Percentiles rank a stretch among this genome's conserved stretches.
Evolutionary conservation across 2,888 invertebrate genomes (phyloP).

Genomic region (Spatulosminthurus flaviceps): DNA sequence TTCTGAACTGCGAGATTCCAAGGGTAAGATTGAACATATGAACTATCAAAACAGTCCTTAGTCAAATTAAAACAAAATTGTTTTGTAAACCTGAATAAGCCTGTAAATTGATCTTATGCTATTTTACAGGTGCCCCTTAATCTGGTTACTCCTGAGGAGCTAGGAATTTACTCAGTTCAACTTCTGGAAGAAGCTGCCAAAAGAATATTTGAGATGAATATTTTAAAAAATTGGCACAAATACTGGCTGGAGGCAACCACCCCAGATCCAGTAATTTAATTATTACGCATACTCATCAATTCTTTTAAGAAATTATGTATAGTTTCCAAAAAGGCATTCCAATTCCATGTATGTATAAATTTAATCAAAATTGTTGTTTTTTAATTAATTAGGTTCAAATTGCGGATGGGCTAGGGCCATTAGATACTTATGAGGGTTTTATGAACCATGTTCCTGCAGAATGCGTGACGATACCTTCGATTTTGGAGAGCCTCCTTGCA

Average conservation of each 20-base stretch:
- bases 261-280: slow-evolving; percentile 13
- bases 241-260: slow-evolving; percentile 40
- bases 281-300: too few species aligned
- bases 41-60: too few species aligned
- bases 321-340: too few species aligned
- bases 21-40: slow-evolving; percentile 3
- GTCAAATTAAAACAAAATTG: too few species aligned
- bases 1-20: slow-evolving; percentile 56
- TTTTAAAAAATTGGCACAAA: slow-evolving; percentile 56
- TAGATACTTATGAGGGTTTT: slow-evolving; percentile 53
- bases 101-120: too few species aligned
- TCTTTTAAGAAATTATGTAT: too few species aligned
- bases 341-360: too few species aligned
- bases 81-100: too few species aligned
- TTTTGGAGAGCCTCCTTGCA: slow-evolving; percentile 59
- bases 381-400: background rate
- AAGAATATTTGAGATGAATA: slow-evolving; percentile 57
- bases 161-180: slow-evolving; percentile 50
- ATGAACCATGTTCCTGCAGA: slow-evolving; percentile 56
- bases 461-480: slow-evolving; percentile 56
- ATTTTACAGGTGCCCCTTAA: slow-evolving; percentile 19
- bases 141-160: slow-evolving; percentile 47
- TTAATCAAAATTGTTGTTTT: too few species aligned
- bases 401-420: background rate
- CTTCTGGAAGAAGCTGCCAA: slow-evolving; percentile 55